Conservation (phyloP, 2,113 vertebrate genomes). For the Albula goreensis region DNA sequence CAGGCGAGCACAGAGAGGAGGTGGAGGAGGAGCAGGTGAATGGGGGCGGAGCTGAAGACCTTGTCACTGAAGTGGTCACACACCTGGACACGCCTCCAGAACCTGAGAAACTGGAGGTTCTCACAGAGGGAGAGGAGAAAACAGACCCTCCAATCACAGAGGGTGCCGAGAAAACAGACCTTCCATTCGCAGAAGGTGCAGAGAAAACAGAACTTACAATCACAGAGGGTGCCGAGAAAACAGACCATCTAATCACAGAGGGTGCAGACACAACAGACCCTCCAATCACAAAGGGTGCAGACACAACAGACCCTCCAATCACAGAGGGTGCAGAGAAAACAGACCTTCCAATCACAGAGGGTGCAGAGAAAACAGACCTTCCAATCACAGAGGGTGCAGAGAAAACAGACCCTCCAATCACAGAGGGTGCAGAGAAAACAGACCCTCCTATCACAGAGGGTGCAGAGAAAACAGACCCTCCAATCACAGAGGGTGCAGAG, state of each 20-base stretch:
- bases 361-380: background rate
- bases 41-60: slow-evolving; percentile 13
- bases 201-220: slow-evolving; percentile 21
- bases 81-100: slow-evolving; percentile 19
- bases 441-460: slow-evolving; percentile 8
- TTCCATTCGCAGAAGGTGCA: background rate
- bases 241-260: slow-evolving; percentile 5
- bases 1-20: slow-evolving; percentile 26
- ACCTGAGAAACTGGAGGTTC: background rate
- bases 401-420: slow-evolving; percentile 31
- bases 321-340: background rate
- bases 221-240: slow-evolving; percentile 10
- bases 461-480: background rate
- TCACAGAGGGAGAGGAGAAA: background rate
- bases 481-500: background rate
- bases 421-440: background rate
- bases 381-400: background rate
- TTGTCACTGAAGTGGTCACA: slow-evolving; percentile 14
- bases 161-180: background rate
- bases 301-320: background rate
- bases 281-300: background rate
- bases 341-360: background rate
- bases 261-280: background rate
- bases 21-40: slow-evolving; percentile 8
- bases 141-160: background rate